A percentile compares a stretch with the other conserved stretches of the same genome.
These are phyloP conservation scores for Xanthia icteritia DNA, from an alignment of 2,888 invertebrate species.

Conservation along the genomic window DNA sequence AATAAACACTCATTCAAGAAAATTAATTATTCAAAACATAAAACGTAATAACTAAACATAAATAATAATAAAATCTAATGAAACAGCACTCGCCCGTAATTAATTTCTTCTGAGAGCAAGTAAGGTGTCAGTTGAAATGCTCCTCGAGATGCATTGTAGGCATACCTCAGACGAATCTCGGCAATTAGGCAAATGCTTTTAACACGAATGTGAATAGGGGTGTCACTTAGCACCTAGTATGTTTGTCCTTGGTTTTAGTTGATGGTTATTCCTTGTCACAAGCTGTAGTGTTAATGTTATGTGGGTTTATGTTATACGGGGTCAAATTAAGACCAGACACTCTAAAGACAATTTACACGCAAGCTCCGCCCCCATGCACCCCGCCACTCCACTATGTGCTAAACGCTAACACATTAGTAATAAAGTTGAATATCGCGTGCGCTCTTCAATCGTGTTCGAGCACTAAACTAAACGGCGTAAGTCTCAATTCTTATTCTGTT, in stretches of 20 bases:
- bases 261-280: not conserved
- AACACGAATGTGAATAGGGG: conserved; percentile 69
- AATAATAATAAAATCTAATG: conserved; percentile 53
- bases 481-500: too few species aligned
- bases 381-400: too few species aligned
- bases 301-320: too few species aligned
- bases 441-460: too few species aligned
- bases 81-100: conserved; percentile 48
- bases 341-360: too few species aligned
- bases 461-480: too few species aligned
- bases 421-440: too few species aligned
- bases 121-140: conserved; percentile 57
- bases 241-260: not conserved
- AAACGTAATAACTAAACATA: conserved; percentile 19
- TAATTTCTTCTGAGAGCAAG: conserved; percentile 58
- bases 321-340: too few species aligned
- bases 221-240: conserved; percentile 40
- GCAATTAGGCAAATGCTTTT: conserved; percentile 80
- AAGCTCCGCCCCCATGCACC: too few species aligned
- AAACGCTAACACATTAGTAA: too few species aligned
- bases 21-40: conserved; percentile 24
- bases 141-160: conserved; percentile 67
- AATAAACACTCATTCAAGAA: not conserved
- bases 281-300: not conserved
- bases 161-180: conserved; percentile 78